phyloP scores from a whole-genome alignment of 2,797 vertebrate species.

The Thripadectes ignobilis region DNA sequence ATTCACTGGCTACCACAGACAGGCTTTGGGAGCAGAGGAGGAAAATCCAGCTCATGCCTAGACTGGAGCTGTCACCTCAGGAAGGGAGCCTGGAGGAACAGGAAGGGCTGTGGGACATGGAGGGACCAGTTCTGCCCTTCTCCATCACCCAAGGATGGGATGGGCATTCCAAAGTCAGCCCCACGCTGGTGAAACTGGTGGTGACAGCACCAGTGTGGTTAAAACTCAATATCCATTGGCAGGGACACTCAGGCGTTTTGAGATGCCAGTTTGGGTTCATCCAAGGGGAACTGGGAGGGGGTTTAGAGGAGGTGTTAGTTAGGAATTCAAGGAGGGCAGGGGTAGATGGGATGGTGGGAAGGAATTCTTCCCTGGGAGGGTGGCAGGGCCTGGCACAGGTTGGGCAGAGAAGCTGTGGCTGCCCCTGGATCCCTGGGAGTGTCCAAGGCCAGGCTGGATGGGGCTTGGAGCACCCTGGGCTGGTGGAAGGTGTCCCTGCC shows the following conservation, averaged over 20 bases:
- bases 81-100: accelerated
- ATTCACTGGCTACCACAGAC: not conserved
- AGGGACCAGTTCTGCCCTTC: accelerated
- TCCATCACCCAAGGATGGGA: not conserved
- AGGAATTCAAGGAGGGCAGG: not conserved
- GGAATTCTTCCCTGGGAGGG: accelerated
- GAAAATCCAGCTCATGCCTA: accelerated
- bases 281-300: not conserved
- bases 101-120: accelerated
- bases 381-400: not conserved
- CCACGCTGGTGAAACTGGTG: accelerated
- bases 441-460: accelerated
- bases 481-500: not conserved
- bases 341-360: accelerated
- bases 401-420: not conserved
- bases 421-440: not conserved
- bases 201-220: accelerated
- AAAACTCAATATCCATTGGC: accelerated
- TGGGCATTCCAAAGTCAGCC: accelerated
- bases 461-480: not conserved
- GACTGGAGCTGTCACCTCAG: not conserved
- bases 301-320: accelerated
- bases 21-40: not conserved
- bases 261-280: not conserved
- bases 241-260: not conserved